These are phyloP conservation scores for Corydoras sp. DNA, from an alignment of 2,113 vertebrate species.

Conservation along the genomic window DNA sequence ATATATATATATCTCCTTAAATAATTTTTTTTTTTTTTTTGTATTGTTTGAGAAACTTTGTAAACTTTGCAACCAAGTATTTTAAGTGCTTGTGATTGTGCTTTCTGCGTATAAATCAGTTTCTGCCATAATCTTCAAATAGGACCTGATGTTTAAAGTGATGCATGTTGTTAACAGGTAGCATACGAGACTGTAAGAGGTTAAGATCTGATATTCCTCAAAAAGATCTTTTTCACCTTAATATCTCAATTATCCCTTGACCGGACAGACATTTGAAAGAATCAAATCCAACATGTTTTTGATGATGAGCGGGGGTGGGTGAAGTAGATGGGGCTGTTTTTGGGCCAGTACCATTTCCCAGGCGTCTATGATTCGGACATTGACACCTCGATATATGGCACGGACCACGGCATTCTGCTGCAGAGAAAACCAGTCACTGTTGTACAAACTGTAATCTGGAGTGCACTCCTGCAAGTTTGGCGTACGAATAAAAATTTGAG, in stretches of 20 bases:
- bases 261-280: conserved; percentile 81
- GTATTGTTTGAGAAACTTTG: too few relatives aligned
- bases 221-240: too few relatives aligned
- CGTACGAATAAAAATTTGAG: conserved; percentile 75
- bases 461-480: conserved; percentile 83
- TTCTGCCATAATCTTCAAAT: too few relatives aligned
- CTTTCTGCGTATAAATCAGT: too few relatives aligned
- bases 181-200: too few relatives aligned
- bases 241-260: conserved; percentile 27
- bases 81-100: too few relatives aligned
- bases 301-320: conserved; percentile 79
- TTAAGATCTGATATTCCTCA: too few relatives aligned
- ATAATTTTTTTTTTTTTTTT: too few relatives aligned
- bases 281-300: conserved; percentile 86
- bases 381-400: conserved; percentile 84
- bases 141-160: too few relatives aligned
- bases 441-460: conserved; percentile 84
- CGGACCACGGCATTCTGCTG: conserved; percentile 82
- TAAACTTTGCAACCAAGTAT: too few relatives aligned
- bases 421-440: conserved; percentile 92
- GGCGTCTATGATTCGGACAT: conserved; percentile 83
- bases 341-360: conserved; percentile 96
- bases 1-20: too few relatives aligned
- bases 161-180: too few relatives aligned
- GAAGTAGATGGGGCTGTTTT: conserved; percentile 81